These are phyloP conservation scores for Steatocranus sp. DNA, from an alignment of 2,797 vertebrate genomes.

Conservation along the genomic window DNA sequence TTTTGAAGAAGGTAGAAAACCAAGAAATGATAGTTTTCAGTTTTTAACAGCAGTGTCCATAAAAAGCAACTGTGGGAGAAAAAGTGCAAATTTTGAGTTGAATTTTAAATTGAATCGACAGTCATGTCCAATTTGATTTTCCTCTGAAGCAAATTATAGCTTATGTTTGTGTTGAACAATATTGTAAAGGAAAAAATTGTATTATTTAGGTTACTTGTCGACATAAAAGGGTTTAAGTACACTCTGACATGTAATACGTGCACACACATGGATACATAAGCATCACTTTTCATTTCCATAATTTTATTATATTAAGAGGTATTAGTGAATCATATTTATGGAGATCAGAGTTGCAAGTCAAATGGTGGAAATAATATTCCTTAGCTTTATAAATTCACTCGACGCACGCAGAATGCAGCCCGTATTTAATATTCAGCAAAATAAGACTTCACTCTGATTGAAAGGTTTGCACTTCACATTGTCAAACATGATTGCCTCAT, in stretches of 20 bases:
- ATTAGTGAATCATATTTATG: slow-evolving; percentile 67
- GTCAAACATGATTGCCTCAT: slow-evolving; percentile 79
- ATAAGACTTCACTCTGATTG: slow-evolving; percentile 78
- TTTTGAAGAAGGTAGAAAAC: slow-evolving; percentile 53
- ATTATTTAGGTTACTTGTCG: slow-evolving; percentile 5
- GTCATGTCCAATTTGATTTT: slow-evolving; percentile 56
- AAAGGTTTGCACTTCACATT: slow-evolving; percentile 78
- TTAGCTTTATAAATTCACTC: slow-evolving; percentile 74
- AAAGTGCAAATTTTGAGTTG: slow-evolving; percentile 32
- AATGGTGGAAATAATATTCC: slow-evolving; percentile 71
- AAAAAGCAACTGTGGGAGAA: slow-evolving; percentile 1
- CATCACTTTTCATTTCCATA: neutral
- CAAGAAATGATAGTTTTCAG: slow-evolving; percentile 60
- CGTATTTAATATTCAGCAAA: slow-evolving; percentile 77
- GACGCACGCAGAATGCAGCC: slow-evolving; percentile 67
- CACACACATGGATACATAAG: neutral
- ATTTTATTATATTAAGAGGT: slow-evolving; percentile 45
- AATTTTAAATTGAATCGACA: slow-evolving; percentile 15
- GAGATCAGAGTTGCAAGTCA: slow-evolving; percentile 63
- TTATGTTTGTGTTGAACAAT: neutral
- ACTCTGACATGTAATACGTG: neutral
- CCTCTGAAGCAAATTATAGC: slow-evolving; percentile 33
- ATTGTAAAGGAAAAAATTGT: neutral
- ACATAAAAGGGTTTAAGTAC: neutral
- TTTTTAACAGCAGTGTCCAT: slow-evolving; percentile 41